A percentile compares a stretch with the other conserved stretches of the same genome.
phyloP scores from a whole-genome alignment of 2,797 vertebrate genomes.

The Rhinogobio ventralis region DNA sequence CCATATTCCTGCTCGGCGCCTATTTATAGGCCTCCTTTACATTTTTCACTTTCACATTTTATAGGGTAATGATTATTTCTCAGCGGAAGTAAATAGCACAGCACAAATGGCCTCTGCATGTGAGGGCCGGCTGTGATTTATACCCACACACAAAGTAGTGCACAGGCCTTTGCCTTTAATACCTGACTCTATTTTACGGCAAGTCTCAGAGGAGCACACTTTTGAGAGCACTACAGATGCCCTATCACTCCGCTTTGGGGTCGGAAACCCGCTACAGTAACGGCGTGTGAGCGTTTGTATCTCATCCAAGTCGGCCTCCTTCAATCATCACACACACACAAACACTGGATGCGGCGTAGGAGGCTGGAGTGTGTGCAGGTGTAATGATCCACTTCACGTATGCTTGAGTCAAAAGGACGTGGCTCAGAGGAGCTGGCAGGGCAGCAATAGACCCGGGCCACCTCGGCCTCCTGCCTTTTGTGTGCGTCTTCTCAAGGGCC shows the following conservation, averaged over 20 bases:
- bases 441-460: slow-evolving; percentile 74
- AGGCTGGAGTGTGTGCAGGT: slow-evolving; percentile 82
- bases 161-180: slow-evolving; percentile 54
- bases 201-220: slow-evolving; percentile 34
- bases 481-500: slow-evolving; percentile 68
- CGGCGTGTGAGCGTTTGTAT: slow-evolving; percentile 9
- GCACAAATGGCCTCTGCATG: slow-evolving; percentile 72
- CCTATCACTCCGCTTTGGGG: neutral
- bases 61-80: slow-evolving; percentile 80
- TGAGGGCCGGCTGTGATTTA: slow-evolving; percentile 76
- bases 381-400: slow-evolving; percentile 64
- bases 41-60: slow-evolving; percentile 77
- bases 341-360: slow-evolving; percentile 65
- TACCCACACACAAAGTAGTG: slow-evolving; percentile 66
- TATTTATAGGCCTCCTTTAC: slow-evolving; percentile 77
- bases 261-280: neutral
- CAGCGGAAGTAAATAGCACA: slow-evolving; percentile 75
- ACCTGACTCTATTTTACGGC: slow-evolving; percentile 44
- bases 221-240: neutral
- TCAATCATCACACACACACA: slow-evolving; percentile 55
- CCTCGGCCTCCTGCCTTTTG: slow-evolving; percentile 72
- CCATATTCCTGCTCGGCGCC: slow-evolving; percentile 69
- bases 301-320: slow-evolving; percentile 54
- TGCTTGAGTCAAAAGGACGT: slow-evolving; percentile 62
- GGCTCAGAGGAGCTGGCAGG: slow-evolving; percentile 73